Evolutionary conservation across 2,113 vertebrate genomes (phyloP).

Genomic region (Callospermophilus lateralis): DNA sequence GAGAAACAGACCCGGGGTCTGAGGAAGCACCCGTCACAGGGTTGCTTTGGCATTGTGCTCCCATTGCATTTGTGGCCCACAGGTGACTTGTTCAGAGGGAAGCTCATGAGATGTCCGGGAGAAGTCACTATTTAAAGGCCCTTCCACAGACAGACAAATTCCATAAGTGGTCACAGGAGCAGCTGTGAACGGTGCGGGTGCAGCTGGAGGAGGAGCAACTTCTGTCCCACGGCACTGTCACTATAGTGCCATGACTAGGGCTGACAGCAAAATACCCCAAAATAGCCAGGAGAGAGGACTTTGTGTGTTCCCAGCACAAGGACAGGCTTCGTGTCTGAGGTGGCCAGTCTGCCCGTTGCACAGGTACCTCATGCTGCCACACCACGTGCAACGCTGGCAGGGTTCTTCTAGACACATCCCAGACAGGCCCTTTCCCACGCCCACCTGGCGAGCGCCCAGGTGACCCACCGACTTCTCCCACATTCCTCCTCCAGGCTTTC

Average conservation of each 20-base stretch:
- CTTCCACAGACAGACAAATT: too few species aligned
- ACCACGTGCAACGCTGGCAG: neutral
- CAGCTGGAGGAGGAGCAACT: neutral
- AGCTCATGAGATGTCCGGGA: neutral
- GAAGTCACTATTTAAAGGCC: too few species aligned
- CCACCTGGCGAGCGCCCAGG: too few species aligned
- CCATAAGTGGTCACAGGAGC: neutral
- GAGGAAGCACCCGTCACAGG: neutral
- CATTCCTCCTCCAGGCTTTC: neutral
- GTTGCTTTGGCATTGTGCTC: neutral
- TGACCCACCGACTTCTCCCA: neutral
- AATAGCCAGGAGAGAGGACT: too few species aligned
- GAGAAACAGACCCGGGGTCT: neutral
- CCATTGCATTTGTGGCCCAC: too few species aligned
- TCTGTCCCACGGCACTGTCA: too few species aligned
- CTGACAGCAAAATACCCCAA: neutral
- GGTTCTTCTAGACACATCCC: neutral
- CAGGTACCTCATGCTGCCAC: too few species aligned
- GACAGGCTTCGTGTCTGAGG: neutral
- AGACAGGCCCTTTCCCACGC: neutral
- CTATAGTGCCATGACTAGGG: too few species aligned
- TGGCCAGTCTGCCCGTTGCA: too few species aligned
- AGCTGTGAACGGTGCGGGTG: neutral
- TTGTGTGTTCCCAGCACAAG: too few species aligned
- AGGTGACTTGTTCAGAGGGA: neutral